These are phyloP conservation scores for Trichonephila clavipes DNA, from an alignment of 1,140 invertebrate species.

Conservation along the genomic window DNA sequence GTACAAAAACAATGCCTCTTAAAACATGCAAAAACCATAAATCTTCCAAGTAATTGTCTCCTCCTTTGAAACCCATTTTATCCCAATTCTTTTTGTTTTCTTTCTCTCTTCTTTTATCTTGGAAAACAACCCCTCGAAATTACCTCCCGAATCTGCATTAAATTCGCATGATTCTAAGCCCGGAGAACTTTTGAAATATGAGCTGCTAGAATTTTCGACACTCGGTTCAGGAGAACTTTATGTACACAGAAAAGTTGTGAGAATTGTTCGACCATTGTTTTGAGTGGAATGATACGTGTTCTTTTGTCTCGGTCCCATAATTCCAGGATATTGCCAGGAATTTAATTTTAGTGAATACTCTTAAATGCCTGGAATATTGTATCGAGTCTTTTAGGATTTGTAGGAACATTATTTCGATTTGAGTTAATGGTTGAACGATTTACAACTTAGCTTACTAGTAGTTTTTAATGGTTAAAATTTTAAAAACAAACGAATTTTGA, in stretches of 20 bases:
- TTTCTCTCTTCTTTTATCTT: background rate
- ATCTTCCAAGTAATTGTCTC: slow-evolving; percentile 16
- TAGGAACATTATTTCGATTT: background rate
- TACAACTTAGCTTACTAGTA: background rate
- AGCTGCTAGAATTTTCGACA: background rate
- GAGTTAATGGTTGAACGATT: background rate
- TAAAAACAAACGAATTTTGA: no score
- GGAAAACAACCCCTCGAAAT: background rate
- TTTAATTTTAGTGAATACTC: background rate
- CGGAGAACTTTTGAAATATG: background rate
- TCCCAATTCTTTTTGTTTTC: background rate
- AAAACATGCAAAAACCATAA: background rate
- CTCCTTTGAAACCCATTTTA: background rate
- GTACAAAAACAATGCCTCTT: background rate
- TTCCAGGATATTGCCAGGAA: background rate
- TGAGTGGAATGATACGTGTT: slow-evolving; percentile 29
- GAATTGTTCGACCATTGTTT: slow-evolving; percentile 18
- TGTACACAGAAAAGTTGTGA: slow-evolving; percentile 11
- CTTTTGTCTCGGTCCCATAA: slow-evolving; percentile 15
- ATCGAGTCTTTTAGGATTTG: background rate
- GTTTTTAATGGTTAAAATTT: no score
- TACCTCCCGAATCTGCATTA: background rate
- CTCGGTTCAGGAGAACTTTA: background rate
- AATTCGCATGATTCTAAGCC: slow-evolving; percentile 9
- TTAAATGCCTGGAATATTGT: background rate